Percentiles rank a stretch among this genome's conserved stretches.
phyloP scores from a whole-genome alignment of 2,888 invertebrate species.

The Calameuta pallipes region DNA sequence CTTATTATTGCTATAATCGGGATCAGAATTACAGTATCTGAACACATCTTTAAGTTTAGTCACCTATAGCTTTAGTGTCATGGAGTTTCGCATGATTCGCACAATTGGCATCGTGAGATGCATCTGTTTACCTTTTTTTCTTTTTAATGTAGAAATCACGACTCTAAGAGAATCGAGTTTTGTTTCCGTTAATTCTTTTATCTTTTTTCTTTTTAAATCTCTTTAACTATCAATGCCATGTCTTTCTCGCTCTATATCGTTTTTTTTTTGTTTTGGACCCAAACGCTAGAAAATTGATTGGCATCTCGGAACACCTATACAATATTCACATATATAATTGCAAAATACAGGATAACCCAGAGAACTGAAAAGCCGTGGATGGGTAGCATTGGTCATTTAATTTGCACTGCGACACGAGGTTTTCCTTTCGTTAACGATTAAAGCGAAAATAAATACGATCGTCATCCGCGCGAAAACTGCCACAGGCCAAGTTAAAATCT shows the following conservation, averaged over 20 bases:
- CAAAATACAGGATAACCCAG: conserved; percentile 42
- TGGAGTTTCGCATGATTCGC: conserved; percentile 43
- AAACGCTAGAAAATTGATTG: conserved; percentile 45
- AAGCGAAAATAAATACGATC: conserved; percentile 13
- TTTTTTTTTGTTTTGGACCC: conserved; percentile 22
- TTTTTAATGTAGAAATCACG: conserved; percentile 6
- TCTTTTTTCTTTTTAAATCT: background rate
- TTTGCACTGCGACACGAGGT: conserved; percentile 15
- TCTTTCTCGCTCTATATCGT: background rate
- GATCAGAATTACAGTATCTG: conserved; percentile 41
- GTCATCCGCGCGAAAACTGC: conserved; percentile 30
- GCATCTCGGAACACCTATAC: conserved; percentile 49
- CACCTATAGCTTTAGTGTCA: conserved; percentile 47
- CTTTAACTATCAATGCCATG: background rate
- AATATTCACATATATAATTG: conserved; percentile 34
- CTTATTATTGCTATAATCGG: conserved; percentile 49
- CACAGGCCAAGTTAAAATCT: conserved; percentile 34
- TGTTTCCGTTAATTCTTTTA: background rate
- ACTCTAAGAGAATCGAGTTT: conserved; percentile 5
- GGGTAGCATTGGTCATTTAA: conserved; percentile 31
- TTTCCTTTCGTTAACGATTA: conserved; percentile 6
- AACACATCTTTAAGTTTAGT: conserved; percentile 43
- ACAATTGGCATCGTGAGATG: conserved; percentile 27
- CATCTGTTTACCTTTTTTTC: conserved; percentile 22
- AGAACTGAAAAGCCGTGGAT: conserved; percentile 51